phyloP scores from a whole-genome alignment of 2,888 invertebrate genomes.

The Megaustenia siamemsis region DNA sequence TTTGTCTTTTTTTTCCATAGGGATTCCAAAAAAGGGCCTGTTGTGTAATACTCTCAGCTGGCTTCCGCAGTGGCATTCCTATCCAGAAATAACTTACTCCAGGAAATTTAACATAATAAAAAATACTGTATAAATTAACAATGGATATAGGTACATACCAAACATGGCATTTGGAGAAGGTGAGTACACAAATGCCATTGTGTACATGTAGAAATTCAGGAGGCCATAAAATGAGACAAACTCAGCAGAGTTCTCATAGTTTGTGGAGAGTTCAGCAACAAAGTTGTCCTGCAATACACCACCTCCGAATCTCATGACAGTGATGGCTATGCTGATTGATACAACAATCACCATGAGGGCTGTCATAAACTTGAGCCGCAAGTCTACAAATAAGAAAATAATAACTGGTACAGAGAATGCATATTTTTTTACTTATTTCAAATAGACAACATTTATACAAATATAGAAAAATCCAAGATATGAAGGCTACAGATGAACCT shows the following conservation, averaged over 20 bases:
- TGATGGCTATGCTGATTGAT: conserved; percentile 87
- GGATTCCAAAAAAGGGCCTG: too few species aligned
- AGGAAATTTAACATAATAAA: too few species aligned
- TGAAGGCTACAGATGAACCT: background rate
- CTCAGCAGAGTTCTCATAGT: conserved; percentile 94
- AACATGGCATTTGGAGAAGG: conserved; percentile 89
- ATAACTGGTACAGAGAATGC: background rate
- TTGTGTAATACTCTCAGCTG: too few species aligned
- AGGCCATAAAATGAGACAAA: conserved; percentile 97
- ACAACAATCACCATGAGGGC: conserved; percentile 90
- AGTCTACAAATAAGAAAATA: conserved; percentile 84
- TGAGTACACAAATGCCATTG: conserved; percentile 96
- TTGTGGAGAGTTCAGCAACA: conserved; percentile 91
- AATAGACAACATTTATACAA: background rate
- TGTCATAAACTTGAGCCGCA: conserved; percentile 93
- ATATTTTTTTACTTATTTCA: background rate
- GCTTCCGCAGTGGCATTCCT: too few species aligned
- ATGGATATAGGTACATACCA: conserved; percentile 83
- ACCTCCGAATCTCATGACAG: conserved; percentile 91
- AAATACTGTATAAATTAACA: background rate
- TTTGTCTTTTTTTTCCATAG: too few species aligned
- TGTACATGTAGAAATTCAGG: conserved; percentile 94
- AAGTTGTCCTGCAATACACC: conserved; percentile 96
- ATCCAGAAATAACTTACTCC: too few species aligned
- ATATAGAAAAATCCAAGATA: background rate